Conservation (phyloP, 2,113 vertebrate species). For the Eclectus roratus region DNA sequence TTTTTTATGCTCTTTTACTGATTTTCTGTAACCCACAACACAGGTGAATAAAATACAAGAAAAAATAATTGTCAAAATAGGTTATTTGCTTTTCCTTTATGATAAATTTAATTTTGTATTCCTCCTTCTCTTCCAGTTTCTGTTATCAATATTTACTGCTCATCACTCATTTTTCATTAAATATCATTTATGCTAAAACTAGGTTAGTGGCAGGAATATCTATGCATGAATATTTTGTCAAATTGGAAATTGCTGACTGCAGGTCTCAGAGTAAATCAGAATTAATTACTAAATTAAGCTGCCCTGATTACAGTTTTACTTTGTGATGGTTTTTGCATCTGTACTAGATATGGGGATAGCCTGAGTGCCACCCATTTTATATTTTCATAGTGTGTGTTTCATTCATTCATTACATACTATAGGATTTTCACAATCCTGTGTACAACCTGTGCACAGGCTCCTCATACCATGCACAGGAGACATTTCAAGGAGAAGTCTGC, state of each 20-base stretch:
- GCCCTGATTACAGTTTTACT: slow-evolving; percentile 12
- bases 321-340: background rate
- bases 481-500: background rate
- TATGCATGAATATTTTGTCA: slow-evolving; percentile 28
- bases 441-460: too few species aligned
- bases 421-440: background rate
- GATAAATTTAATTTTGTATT: background rate
- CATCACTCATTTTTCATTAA: slow-evolving; percentile 26
- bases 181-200: slow-evolving; percentile 2
- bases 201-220: slow-evolving; percentile 6
- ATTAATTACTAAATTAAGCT: slow-evolving; percentile 38
- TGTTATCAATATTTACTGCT: slow-evolving; percentile 28
- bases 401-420: background rate
- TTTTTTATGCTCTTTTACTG: background rate
- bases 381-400: background rate
- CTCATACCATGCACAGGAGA: background rate
- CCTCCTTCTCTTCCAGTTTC: background rate
- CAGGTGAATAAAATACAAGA: background rate
- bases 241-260: slow-evolving; percentile 36
- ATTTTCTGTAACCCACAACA: background rate
- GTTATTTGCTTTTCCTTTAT: background rate
- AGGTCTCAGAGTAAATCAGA: slow-evolving; percentile 15
- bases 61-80: background rate
- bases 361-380: background rate
- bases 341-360: background rate